Evolutionary conservation across 2,113 vertebrate genomes (phyloP), one percentile per base, ranked within the genome.

Genomic region (Nestor notabilis): DNA sequence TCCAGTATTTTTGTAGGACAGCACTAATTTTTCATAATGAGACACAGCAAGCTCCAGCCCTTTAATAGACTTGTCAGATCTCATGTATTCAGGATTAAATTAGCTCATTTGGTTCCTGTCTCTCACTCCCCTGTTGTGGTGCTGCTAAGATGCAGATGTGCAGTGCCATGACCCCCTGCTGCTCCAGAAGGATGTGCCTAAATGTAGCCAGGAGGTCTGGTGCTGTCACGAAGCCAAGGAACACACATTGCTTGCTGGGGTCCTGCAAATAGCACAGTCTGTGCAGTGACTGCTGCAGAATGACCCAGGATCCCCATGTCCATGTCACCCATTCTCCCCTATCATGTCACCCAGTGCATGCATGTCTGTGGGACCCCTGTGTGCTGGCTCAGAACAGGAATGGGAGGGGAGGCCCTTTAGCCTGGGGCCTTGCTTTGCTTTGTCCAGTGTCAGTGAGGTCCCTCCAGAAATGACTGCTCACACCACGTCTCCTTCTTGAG

Each of bases 21-120:
- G 95, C 72, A 84, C 90, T 92, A 92, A 94, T 94, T 91, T 97
- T 95, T 96, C 95, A 96, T 87, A 93, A 89, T 28, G 81, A 96
- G 91, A 84, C 83, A 91, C 66, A 72, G 93, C 82, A 93, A 91
- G 83, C 78, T 94, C 84, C 96, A 92, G 53, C 28, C n/a, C 63
- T 87, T 84, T 97, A 95, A 96, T 96, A 92, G 93, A 79, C 95
- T 96, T 96, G 93, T 96, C 96, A 97, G 82, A 81, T 79, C 77
- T 76, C 35, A 75, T 56, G 91, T 52, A 87, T 72, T 87, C 39
- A 68, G 84, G 79, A 93, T 69, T 39, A 95, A 96, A 96, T 94
- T 61, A 94, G 61, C 61, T 97, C 91, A 96, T 96, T 97, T 94
- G 74, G 84, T 76, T 94, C 80, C 78, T 95, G 81, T 93, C 94